Evolutionary conservation across 1,140 invertebrate genomes (phyloP).

Genomic region (Drosophila subpulchrella): DNA sequence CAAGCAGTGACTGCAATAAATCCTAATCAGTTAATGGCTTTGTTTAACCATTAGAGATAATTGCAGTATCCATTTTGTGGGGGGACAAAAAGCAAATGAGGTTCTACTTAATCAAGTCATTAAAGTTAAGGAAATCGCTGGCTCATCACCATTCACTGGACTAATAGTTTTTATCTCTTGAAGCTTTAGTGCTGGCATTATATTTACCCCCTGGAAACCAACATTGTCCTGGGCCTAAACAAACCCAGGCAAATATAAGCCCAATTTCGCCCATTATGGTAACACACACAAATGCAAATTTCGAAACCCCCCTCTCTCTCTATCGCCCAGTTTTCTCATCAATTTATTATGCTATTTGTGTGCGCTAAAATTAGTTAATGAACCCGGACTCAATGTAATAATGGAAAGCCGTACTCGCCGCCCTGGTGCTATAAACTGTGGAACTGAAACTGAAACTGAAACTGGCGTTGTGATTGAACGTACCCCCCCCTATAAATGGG

Average conservation of each 20-base stretch:
- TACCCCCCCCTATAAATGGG: constrained; percentile 16
- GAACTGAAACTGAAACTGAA: constrained; percentile 37
- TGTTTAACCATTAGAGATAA: constrained; percentile 24
- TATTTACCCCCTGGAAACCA: neutral
- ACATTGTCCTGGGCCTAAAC: constrained; percentile 21
- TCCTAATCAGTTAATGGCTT: constrained; percentile 27
- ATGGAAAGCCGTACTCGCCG: constrained; percentile 40
- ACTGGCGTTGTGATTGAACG: constrained; percentile 65
- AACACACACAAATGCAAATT: constrained; percentile 23
- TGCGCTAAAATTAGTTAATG: constrained; percentile 79
- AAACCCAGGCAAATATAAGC: constrained; percentile 41
- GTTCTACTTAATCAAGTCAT: constrained; percentile 40
- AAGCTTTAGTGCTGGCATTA: constrained; percentile 7
- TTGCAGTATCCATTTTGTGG: constrained; percentile 26
- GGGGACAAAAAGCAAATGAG: constrained; percentile 7
- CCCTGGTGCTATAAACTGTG: constrained; percentile 24
- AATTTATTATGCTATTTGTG: constrained; percentile 77
- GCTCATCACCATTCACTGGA: constrained; percentile 13
- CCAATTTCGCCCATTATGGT: constrained; percentile 41
- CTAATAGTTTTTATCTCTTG: constrained; percentile 26
- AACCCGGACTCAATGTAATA: constrained; percentile 67
- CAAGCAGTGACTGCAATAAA: constrained; percentile 3
- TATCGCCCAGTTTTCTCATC: constrained; percentile 38
- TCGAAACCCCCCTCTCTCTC: neutral
- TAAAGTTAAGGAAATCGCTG: constrained; percentile 16